Evolutionary conservation across 2,888 invertebrate species (phyloP).

Genomic region (Athalia cordata): DNA sequence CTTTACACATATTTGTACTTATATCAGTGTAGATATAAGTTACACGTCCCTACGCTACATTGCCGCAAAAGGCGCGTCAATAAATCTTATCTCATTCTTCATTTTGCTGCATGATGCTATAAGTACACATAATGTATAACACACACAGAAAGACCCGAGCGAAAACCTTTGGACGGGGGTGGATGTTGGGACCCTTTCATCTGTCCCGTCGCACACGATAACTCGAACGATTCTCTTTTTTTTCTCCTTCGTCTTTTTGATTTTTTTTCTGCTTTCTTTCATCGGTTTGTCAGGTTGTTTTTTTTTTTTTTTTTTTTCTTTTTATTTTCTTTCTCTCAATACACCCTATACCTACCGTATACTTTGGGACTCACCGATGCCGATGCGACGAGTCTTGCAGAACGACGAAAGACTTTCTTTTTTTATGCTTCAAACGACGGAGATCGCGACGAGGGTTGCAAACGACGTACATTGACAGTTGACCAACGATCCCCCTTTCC

Average conservation of each 20-base stretch:
- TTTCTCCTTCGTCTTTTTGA: neutral
- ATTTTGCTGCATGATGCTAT: neutral
- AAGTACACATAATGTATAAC: neutral
- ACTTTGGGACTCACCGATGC: no score
- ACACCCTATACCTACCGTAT: neutral
- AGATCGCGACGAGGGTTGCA: slow-evolving; percentile 9
- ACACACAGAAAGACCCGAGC: no score
- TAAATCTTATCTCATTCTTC: slow-evolving; percentile 40
- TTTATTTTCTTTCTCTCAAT: neutral
- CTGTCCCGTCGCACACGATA: neutral
- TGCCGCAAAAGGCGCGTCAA: slow-evolving; percentile 1
- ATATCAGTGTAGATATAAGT: no score
- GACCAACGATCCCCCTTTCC: slow-evolving; percentile 2
- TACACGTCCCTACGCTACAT: no score
- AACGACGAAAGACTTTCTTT: no score
- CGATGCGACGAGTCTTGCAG: no score
- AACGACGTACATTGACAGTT: slow-evolving; percentile 10
- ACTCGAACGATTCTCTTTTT: slow-evolving; percentile 9
- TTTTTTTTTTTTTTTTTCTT: slow-evolving; percentile 1
- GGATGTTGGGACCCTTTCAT: neutral
- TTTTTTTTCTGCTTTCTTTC: neutral
- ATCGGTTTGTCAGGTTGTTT: slow-evolving; percentile 9
- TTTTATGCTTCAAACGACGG: no score
- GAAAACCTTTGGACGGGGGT: no score
- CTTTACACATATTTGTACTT: neutral